Evolutionary conservation across 2,113 vertebrate species (phyloP), one percentile per base, ranked within the genome.

Genomic region (Nothoprocta perdicaria): DNA sequence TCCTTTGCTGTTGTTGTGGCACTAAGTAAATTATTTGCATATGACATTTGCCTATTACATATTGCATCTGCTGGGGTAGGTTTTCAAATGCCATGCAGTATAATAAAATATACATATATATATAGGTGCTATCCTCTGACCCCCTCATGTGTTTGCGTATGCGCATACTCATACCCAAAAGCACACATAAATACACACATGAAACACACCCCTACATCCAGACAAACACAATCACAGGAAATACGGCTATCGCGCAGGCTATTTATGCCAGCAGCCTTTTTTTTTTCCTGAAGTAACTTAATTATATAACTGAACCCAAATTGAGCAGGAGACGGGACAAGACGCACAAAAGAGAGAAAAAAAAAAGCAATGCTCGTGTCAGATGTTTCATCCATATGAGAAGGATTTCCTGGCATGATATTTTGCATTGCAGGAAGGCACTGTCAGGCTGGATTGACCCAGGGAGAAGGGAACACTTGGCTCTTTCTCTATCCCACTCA

Each of bases 1-100:
- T 78, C 68, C 80, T 80, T 74, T 83, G 65, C 92, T 92, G 46
- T 38, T 1, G 2, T 21, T 41, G 53, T 90, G 92, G 80, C 82
- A 57, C 33, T 68, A 66, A 74, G 75, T 40, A 14, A 75, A 67
- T 89, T 77, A 86, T 92, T 94, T 94, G 84, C 46, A 26, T 79
- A 5, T 33, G 80, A 68, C n/a, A 63, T 87, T 91, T 87, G 80
- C 61, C 31, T 84, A 33, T 82, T 84, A 31, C 16, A 33, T 72
- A 78, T 58, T 84, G n/a, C 40, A 55, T 38, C 45, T 62, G 23
- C 5, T 3, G 0, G 80, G 81, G 83, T 62, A 33, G 76, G 63
- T 75, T 81, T 93, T 82, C 66, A 68, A 80, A 91, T 83, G 62
- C n/a, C n/a, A 27, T 52, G 13, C 31, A 40, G 73, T 43, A 52